phyloP scores from a whole-genome alignment of 2,797 vertebrate genomes.

The Myotis vivesi region DNA sequence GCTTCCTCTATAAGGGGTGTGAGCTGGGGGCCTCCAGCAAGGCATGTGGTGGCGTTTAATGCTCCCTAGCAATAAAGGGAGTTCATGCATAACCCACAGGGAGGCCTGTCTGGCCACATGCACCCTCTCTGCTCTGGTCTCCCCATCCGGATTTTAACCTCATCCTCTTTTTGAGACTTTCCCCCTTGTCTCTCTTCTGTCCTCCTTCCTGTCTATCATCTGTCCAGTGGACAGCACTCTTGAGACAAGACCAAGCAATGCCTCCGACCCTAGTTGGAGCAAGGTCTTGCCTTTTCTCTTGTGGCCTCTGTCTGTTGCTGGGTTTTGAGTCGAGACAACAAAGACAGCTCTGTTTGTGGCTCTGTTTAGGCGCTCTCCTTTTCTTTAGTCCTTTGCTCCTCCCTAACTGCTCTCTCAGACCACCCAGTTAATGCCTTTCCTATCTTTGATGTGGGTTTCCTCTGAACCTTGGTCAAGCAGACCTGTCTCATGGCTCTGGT shows the following conservation, averaged over 20 bases:
- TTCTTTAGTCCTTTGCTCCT: not conserved
- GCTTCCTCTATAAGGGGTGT: not conserved
- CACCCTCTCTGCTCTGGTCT: not conserved
- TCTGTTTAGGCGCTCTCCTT: constrained; percentile 9
- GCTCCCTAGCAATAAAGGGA: no score
- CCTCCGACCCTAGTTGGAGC: not conserved
- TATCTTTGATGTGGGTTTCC: constrained; percentile 67
- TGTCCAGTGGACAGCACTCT: not conserved
- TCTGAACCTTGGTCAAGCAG: constrained; percentile 52
- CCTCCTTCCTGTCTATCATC: not conserved
- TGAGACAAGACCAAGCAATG: not conserved
- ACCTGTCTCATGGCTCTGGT: not conserved
- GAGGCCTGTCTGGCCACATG: not conserved
- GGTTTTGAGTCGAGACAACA: constrained; percentile 54
- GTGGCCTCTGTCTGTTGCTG: not conserved
- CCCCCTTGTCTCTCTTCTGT: not conserved
- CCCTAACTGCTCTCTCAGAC: constrained; percentile 47
- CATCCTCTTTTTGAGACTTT: not conserved
- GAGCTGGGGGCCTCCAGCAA: not conserved
- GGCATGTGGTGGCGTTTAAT: not conserved
- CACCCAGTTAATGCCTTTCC: constrained; percentile 59
- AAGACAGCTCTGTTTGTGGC: constrained; percentile 49
- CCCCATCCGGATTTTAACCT: not conserved
- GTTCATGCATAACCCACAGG: not conserved
- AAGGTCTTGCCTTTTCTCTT: not conserved